Evolutionary conservation across 2,888 invertebrate species (phyloP), one percentile per base, ranked within the genome.

Genomic region (Elmis aenea): DNA sequence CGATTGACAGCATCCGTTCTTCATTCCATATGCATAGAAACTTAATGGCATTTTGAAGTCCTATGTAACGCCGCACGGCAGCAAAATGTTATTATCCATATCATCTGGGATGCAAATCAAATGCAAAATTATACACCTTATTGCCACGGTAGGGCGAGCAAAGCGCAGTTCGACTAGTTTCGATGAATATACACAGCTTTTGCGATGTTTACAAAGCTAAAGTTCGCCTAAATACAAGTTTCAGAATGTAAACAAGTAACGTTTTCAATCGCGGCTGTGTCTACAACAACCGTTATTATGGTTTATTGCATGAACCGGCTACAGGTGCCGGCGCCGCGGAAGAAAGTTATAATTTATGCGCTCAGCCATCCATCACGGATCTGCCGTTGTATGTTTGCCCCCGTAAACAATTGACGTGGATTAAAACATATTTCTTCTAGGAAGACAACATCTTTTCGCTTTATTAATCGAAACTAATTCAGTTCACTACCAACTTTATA

Each of bases 11-110:
- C 45, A 42, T 32, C 58, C 55, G 61, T 62, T 62, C 62, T 63
- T 64, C 63, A 66, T 66, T 67, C 61, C 59, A 61, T 66, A 67
- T 67, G 66, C 66, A 67, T 66, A 59, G 65, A 66, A 67, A 65
- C 59, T 63, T 66, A 65, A 65, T 64, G 59, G 61, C 59, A 62
- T 64, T 64, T 63, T 62, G 62, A 62, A 64, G 54, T 58, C 57
- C 54, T 58, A 59, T 61, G 59, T 60, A 62, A 63, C 61, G 61
- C 59, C 45, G 50, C 58, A 58, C 59, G 56, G 59, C 55, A 59
- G 58, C 63, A 64, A 64, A 66, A 66, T 64, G 61, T 62, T 62
- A 55, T 61, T 60, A 64, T 66, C 61, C 62, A 58, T 63, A 64
- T 65, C 63, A 65, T 66, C 62, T 62, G 58, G 56, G 58, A 67